phyloP scores from a whole-genome alignment of 2,797 vertebrate species.

The Etheostoma perlongum region DNA sequence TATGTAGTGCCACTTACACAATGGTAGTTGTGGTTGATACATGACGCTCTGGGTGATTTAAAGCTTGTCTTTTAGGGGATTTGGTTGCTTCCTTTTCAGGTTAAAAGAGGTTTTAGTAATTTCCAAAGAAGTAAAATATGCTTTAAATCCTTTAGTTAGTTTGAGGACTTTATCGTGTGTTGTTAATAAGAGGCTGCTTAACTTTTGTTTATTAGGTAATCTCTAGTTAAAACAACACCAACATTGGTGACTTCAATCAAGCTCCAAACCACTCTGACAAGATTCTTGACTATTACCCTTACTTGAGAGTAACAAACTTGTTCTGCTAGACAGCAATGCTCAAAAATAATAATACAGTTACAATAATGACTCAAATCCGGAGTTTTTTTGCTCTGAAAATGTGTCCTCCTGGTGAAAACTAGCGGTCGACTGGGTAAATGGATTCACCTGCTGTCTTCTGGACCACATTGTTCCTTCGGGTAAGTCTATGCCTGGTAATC shows the following conservation, averaged over 20 bases:
- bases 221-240: neutral
- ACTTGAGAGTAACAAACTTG: neutral
- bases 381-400: neutral
- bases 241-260: no score
- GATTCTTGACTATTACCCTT: neutral
- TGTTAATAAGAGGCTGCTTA: neutral
- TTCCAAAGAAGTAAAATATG: neutral
- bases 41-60: neutral
- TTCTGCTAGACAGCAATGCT: no score
- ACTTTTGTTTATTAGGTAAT: neutral
- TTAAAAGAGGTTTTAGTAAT: neutral
- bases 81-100: neutral
- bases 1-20: constrained; percentile 56
- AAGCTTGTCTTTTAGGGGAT: neutral
- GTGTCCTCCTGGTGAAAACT: neutral
- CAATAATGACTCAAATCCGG: neutral
- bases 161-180: neutral
- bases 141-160: neutral
- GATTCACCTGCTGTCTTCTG: neutral
- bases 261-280: neutral
- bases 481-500: neutral
- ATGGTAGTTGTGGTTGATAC: neutral
- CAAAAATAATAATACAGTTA: neutral
- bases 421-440: neutral
- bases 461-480: neutral